Conservation (phyloP, 2,888 invertebrate species). For the Eristalinus sepulchralis region DNA sequence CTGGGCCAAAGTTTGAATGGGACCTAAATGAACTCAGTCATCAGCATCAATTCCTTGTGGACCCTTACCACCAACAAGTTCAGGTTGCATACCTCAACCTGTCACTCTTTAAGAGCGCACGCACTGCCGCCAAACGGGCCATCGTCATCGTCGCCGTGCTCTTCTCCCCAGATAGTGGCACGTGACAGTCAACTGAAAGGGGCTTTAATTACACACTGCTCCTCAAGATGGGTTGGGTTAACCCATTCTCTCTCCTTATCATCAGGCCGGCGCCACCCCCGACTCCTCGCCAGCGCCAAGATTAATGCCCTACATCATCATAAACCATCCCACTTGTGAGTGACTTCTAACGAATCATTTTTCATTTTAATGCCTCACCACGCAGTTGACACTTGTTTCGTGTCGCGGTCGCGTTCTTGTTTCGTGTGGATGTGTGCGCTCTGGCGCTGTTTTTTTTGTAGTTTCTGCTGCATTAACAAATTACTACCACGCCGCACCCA, state of each 20-base stretch:
- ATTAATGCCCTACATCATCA: background rate
- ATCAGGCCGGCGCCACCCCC: background rate
- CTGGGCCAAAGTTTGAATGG: too few relatives aligned
- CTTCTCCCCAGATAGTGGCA: background rate
- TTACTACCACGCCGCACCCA: slow-evolving; percentile 57
- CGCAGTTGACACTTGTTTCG: slow-evolving; percentile 54
- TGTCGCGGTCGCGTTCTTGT: slow-evolving; percentile 26
- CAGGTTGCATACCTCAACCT: too few relatives aligned
- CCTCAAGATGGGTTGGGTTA: background rate
- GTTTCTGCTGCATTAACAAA: slow-evolving; percentile 63
- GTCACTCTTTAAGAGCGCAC: too few relatives aligned
- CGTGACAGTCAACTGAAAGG: background rate
- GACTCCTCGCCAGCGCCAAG: background rate
- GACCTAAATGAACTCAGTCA: too few relatives aligned
- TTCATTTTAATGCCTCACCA: slow-evolving; percentile 37
- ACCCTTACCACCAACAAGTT: too few relatives aligned
- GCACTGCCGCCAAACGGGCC: too few relatives aligned
- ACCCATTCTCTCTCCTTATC: background rate
- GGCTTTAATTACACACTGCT: background rate
- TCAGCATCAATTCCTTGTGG: too few relatives aligned
- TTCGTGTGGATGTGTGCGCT: background rate
- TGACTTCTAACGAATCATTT: slow-evolving; percentile 40
- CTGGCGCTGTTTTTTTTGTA: background rate
- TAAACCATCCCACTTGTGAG: background rate
- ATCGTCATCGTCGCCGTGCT: background rate